phyloP scores from a whole-genome alignment of 2,113 vertebrate species.

The western clawed frog (Xenopus tropicalis) region UCB_Xtro_10.0 CM004452.2:34647001-34647500 shows the following conservation, averaged over 20 bases:
- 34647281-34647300: constrained; percentile 3
- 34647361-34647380: too few species aligned
- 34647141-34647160: constrained; percentile 22
- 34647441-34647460: too few species aligned
- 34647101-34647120: constrained; percentile 14
- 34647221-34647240: constrained; percentile 36
- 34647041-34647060: constrained; percentile 16
- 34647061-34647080: constrained; percentile 22
- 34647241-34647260: constrained; percentile 36
- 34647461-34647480: too few species aligned
- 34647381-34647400: too few species aligned
- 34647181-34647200: constrained; percentile 38
- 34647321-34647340: background rate
- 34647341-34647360: background rate
- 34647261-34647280: constrained; percentile 12
- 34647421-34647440: too few species aligned
- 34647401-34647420: too few species aligned
- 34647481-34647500: too few species aligned
- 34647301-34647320: constrained; percentile 14
- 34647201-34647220: constrained; percentile 42
- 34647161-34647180: constrained; percentile 14
- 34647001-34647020: constrained; percentile 11
- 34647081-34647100: constrained; percentile 18
- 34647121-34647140: constrained; percentile 20
- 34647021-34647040: constrained; percentile 15